These are phyloP conservation scores for Lagocephalus sceleratus DNA, from an alignment of 2,797 vertebrate genomes.

Conservation along the genomic window DNA sequence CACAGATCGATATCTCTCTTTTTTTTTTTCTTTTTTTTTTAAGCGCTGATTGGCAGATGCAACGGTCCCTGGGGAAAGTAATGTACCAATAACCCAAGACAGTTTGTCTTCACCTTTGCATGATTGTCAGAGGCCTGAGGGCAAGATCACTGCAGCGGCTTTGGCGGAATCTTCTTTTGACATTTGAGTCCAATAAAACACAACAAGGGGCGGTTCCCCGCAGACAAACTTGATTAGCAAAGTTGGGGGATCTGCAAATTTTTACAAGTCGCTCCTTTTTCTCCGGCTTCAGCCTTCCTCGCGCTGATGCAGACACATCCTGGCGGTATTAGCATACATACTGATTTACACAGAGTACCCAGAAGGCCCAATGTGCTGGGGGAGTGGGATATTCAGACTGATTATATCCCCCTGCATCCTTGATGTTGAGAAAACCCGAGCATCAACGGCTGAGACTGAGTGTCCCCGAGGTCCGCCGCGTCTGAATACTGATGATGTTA, in stretches of 20 bases:
- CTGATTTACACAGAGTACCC: slow-evolving; percentile 11
- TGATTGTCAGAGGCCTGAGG: slow-evolving; percentile 66
- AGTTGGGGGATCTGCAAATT: slow-evolving; percentile 11
- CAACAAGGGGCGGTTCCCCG: slow-evolving; percentile 26
- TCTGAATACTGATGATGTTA: slow-evolving; percentile 16
- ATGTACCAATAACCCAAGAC: slow-evolving; percentile 51
- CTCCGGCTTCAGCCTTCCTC: background rate
- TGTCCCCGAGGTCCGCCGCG: slow-evolving; percentile 30
- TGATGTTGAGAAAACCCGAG: slow-evolving; percentile 28
- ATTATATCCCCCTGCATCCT: slow-evolving; percentile 31
- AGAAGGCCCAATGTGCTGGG: slow-evolving; percentile 14
- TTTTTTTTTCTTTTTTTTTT: slow-evolving; percentile 17
- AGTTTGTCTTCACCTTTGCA: slow-evolving; percentile 55
- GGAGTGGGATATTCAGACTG: slow-evolving; percentile 36
- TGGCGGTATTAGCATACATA: slow-evolving; percentile 3
- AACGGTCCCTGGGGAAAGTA: slow-evolving; percentile 24
- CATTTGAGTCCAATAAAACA: slow-evolving; percentile 68
- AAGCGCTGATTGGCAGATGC: slow-evolving; percentile 45
- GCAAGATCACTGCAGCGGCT: slow-evolving; percentile 55
- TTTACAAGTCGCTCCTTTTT: background rate
- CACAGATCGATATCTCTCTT: slow-evolving; percentile 28
- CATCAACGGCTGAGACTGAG: slow-evolving; percentile 37
- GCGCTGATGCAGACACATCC: background rate
- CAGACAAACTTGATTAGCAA: slow-evolving; percentile 19
- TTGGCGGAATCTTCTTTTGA: slow-evolving; percentile 55